A percentile compares a stretch with the other conserved stretches of the same genome.
phyloP scores from a whole-genome alignment of 2,113 vertebrate genomes.

The Tinamus guttatus region DNA sequence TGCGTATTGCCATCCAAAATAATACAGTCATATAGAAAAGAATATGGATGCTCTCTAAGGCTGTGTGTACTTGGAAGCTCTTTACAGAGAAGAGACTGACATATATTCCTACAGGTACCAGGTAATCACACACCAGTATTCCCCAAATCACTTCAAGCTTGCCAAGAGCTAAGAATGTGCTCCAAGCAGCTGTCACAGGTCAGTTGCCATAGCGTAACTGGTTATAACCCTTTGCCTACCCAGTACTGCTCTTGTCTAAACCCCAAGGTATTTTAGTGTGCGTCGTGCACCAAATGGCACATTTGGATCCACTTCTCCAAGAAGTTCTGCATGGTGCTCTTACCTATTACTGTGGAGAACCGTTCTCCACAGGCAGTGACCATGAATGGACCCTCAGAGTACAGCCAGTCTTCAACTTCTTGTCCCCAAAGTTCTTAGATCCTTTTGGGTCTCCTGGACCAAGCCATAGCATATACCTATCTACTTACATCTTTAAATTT shows the following conservation, averaged over 20 bases:
- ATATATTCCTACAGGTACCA: background rate
- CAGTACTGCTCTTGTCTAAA: background rate
- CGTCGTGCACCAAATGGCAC: background rate
- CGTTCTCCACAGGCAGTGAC: background rate
- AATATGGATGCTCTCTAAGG: background rate
- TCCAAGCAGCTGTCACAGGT: accelerated
- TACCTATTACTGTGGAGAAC: background rate
- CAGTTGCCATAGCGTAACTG: background rate
- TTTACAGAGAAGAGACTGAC: background rate
- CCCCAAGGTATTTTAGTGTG: background rate
- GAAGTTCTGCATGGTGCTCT: background rate
- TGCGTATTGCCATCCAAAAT: background rate
- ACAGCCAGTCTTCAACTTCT: background rate
- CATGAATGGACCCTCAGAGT: accelerated
- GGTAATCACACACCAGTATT: background rate
- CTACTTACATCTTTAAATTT: background rate
- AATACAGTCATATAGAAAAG: background rate
- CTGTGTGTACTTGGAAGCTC: background rate
- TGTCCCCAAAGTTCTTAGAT: background rate
- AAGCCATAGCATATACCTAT: background rate
- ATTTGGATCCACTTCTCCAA: background rate
- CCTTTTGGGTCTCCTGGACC: background rate
- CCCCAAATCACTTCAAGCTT: background rate
- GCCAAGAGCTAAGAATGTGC: background rate
- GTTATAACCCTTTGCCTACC: background rate